Evolutionary conservation across 2,113 vertebrate species (phyloP).

Genomic region (Petrocephalus zakoni): DNA sequence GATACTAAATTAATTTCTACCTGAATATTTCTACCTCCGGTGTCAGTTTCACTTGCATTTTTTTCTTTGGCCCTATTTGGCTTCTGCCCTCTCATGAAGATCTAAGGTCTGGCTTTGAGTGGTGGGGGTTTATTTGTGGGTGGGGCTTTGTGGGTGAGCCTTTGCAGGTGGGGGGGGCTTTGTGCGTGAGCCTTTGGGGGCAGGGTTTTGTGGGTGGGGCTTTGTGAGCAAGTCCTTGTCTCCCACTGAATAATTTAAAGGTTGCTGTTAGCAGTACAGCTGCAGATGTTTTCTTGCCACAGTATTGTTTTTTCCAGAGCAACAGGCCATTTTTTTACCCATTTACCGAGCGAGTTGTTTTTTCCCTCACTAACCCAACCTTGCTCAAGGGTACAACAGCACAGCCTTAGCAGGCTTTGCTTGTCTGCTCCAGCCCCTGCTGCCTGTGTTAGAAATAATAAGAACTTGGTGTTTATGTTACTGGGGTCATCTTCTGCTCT

Average conservation of each 20-base stretch:
- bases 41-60: background rate
- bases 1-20: background rate
- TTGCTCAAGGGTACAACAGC: background rate
- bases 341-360: background rate
- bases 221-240: constrained; percentile 34
- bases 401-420: background rate
- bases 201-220: no score
- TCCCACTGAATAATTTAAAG: constrained; percentile 48
- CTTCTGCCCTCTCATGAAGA: constrained; percentile 42
- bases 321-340: background rate
- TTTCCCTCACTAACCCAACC: background rate
- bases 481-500: background rate
- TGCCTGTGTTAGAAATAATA: background rate
- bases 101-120: constrained; percentile 28
- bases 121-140: no score
- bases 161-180: background rate
- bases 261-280: background rate
- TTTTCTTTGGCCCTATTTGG: background rate
- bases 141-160: background rate
- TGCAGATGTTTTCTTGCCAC: constrained; percentile 23
- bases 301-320: background rate
- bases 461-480: background rate
- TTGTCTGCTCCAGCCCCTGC: background rate
- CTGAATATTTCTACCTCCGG: background rate
- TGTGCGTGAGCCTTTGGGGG: constrained; percentile 35